Evolutionary conservation across 2,888 invertebrate species (phyloP), one percentile per base, ranked within the genome.

Genomic region (Mechanitis mazaeus): DNA sequence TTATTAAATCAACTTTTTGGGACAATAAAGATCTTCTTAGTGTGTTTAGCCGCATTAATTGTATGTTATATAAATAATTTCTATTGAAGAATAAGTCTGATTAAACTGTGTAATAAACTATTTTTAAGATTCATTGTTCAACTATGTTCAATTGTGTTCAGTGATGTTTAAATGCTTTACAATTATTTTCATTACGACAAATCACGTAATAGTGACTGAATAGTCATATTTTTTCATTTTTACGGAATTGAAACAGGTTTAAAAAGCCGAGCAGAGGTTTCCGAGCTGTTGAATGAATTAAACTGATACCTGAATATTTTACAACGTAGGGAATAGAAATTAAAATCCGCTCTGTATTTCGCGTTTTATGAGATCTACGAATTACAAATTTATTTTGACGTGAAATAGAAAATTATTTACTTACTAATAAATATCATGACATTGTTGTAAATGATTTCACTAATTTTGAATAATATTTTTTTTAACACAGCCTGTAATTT

Each of bases 241-340:
- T 54, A 57, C 53, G 46, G 54, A 58, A 66, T 59, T 60, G 60
- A 62, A 64, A 53, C 56, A 54, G 58, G 53, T 63, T 62, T 55
- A 56, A 63, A 64, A 61, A 61, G 57, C 64, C 58, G 59, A 47
- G 54, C 55, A 35, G 67, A 54, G 65, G 67, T 60, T 65, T 64
- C 54, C 62, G 60, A 58, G 59, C 61, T 59, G 53, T 57, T 65
- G 60, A 65, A 67, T 67, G 63, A 64, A 67, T 67, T 64, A 65
- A 65, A 62, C 54, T 61, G 56, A 62, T 62, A 55, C 54, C 33
- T 50, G 58, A 60, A 60, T 55, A 62, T 55, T 60, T 66, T 42
- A 47, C 60, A 60, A 60, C 56, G 55, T 42, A 47, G 62, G 60
- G 59, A 50, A 55, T 62, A 64, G 60, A 31, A 54, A 54, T 58